phyloP scores from a whole-genome alignment of 2,888 invertebrate species.

The Leptinotarsa haldemani region DNA sequence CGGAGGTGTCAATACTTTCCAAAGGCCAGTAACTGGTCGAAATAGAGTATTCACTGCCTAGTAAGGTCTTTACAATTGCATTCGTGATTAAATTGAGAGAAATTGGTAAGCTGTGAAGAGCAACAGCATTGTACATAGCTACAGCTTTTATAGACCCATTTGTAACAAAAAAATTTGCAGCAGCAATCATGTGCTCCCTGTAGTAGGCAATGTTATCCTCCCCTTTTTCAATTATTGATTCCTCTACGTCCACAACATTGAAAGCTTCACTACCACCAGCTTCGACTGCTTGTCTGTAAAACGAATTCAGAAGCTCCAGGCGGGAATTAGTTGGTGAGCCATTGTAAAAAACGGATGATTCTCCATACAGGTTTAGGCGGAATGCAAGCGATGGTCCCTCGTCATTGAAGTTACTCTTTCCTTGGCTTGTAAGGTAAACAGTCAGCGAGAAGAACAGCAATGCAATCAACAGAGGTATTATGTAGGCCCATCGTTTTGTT shows the following conservation, averaged over 20 bases:
- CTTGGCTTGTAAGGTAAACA: slow-evolving; percentile 39
- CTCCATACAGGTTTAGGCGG: slow-evolving; percentile 59
- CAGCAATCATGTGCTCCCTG: slow-evolving; percentile 65
- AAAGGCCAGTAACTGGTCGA: slow-evolving; percentile 60
- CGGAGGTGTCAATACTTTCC: slow-evolving; percentile 42
- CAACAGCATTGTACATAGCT: slow-evolving; percentile 66
- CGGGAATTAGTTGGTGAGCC: slow-evolving; percentile 31
- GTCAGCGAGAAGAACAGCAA: slow-evolving; percentile 44
- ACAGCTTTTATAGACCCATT: slow-evolving; percentile 47
- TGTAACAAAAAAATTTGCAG: slow-evolving; percentile 64
- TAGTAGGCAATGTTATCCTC: slow-evolving; percentile 65
- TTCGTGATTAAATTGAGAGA: slow-evolving; percentile 68
- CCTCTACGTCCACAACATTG: slow-evolving; percentile 45
- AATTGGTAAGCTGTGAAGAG: slow-evolving; percentile 68
- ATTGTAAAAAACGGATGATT: slow-evolving; percentile 57
- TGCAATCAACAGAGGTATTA: slow-evolving; percentile 42
- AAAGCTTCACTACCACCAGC: slow-evolving; percentile 47
- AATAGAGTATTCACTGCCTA: slow-evolving; percentile 60
- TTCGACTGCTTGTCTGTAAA: slow-evolving; percentile 48
- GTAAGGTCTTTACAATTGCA: slow-evolving; percentile 62
- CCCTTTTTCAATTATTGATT: slow-evolving; percentile 63
- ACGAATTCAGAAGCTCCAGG: slow-evolving; percentile 41
- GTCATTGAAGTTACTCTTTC: slow-evolving; percentile 22
- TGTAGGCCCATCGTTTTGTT: slow-evolving; percentile 40
- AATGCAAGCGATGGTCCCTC: slow-evolving; percentile 56